Conservation (phyloP, 2,888 invertebrate genomes). For the Rapana venosa region DNA sequence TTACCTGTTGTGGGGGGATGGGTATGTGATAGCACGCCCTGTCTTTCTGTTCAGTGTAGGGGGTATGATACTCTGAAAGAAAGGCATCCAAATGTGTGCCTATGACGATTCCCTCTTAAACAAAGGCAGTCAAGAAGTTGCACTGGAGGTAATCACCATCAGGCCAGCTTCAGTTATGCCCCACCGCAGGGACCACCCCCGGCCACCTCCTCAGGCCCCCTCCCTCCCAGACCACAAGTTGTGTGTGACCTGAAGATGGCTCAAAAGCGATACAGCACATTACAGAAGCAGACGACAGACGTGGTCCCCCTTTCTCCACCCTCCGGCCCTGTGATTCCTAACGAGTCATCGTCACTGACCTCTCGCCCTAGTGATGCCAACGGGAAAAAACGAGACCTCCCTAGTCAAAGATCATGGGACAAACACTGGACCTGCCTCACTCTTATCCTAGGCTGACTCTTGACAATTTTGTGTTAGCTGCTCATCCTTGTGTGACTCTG, state of each 20-base stretch:
- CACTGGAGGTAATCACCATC: too few relatives aligned
- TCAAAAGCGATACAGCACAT: background rate
- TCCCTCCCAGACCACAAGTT: background rate
- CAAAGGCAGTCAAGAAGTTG: too few relatives aligned
- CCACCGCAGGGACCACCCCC: too few relatives aligned
- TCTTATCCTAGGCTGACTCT: background rate
- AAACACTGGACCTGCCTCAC: conserved; percentile 1
- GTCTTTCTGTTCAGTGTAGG: too few relatives aligned
- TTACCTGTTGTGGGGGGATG: too few relatives aligned
- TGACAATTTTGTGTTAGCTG: background rate
- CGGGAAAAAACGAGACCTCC: conserved; percentile 12
- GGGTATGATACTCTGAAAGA: too few relatives aligned
- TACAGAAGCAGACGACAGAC: background rate
- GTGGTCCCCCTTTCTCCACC: background rate
- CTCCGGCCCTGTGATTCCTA: conserved; percentile 9
- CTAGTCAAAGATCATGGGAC: conserved; percentile 18
- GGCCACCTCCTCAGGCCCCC: too few relatives aligned
- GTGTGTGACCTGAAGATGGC: background rate
- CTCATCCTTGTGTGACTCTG: background rate
- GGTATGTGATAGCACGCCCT: too few relatives aligned
- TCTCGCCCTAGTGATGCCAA: conserved; percentile 12
- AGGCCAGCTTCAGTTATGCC: too few relatives aligned
- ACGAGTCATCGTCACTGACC: conserved; percentile 1
- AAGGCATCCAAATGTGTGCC: too few relatives aligned
- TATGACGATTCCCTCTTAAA: too few relatives aligned